Conservation (phyloP, 2,113 vertebrate genomes). For the Grallaria varia region DNA sequence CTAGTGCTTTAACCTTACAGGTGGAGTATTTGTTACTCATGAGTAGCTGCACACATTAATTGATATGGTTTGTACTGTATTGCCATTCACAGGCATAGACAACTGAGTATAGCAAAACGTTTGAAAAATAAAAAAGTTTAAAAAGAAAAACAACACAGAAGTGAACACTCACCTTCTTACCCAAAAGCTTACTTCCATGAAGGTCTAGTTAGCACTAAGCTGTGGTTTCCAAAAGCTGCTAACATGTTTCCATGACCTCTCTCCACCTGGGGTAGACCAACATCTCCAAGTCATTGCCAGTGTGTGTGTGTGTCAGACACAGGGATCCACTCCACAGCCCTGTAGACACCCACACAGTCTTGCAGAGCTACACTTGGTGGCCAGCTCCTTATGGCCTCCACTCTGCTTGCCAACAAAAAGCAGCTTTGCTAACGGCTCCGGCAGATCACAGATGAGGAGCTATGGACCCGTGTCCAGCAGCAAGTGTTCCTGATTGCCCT, state of each 20-base stretch:
- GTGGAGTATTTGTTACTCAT: not conserved
- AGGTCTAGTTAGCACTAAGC: not conserved
- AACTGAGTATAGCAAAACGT: not conserved
- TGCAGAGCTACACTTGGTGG: not conserved
- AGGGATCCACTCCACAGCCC: not conserved
- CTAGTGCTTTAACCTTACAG: not conserved
- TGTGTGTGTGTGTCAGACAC: fast-evolving
- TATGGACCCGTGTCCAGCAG: fast-evolving
- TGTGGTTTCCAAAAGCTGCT: not conserved
- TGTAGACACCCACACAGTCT: too few species aligned
- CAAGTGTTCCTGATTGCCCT: not conserved
- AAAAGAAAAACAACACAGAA: not conserved
- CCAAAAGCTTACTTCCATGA: not conserved
- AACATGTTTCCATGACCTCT: not conserved
- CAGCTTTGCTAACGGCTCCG: not conserved
- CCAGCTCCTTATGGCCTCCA: not conserved
- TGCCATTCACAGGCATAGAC: not conserved
- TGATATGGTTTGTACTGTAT: not conserved
- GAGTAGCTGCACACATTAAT: not conserved
- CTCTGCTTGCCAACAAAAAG: not conserved
- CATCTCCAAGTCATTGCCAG: not conserved
- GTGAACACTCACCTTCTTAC: not conserved
- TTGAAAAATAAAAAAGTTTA: fast-evolving
- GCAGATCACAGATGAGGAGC: not conserved
- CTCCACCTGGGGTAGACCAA: not conserved